These are phyloP conservation scores for Meloe dianella DNA, from an alignment of 2,888 invertebrate genomes.

Conservation along the genomic window DNA sequence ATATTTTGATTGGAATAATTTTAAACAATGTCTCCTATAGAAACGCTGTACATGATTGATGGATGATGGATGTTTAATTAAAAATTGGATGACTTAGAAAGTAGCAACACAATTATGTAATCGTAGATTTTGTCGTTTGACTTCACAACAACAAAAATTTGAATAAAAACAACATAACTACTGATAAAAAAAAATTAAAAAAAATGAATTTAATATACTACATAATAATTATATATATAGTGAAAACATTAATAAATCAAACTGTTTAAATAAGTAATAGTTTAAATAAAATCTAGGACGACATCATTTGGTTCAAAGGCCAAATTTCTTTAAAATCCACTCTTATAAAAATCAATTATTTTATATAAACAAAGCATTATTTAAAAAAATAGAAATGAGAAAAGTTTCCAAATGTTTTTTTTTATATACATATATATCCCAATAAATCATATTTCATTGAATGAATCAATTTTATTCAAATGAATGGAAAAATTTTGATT, in stretches of 20 bases:
- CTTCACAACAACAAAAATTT: too few species aligned
- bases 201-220: not conserved
- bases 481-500: not conserved
- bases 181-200: not conserved
- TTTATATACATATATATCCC: not conserved
- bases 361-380: not conserved
- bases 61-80: too few species aligned
- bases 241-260: constrained; percentile 5
- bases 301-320: not conserved
- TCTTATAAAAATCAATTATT: not conserved
- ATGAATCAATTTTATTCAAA: not conserved
- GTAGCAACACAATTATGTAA: too few species aligned
- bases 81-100: too few species aligned
- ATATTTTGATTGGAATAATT: too few species aligned
- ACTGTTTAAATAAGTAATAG: not conserved
- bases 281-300: constrained; percentile 5
- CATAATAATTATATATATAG: not conserved
- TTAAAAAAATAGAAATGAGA: not conserved
- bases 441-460: not conserved
- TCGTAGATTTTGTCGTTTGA: not conserved
- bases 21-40: too few species aligned
- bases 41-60: too few species aligned
- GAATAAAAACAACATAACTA: not conserved
- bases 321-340: not conserved
- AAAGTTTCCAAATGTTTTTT: not conserved